Evolutionary conservation across 2,113 vertebrate species (phyloP), one percentile per base, ranked within the genome.

Genomic region (Pelobates fuscus): DNA sequence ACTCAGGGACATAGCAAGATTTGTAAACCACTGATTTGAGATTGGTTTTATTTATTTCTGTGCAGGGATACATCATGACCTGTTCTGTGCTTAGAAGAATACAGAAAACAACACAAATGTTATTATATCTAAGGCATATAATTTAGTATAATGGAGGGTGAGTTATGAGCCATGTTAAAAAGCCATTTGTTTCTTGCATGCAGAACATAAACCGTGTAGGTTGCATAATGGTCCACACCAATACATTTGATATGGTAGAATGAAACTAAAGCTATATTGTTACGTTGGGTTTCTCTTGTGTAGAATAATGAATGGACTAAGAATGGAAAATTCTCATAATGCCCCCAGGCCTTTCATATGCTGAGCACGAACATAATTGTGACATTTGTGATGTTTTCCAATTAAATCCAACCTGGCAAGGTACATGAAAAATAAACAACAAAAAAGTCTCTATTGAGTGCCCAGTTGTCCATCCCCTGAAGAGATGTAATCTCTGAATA

Each of bases 401-500:
- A 77, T 84, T 52, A 41, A 81, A 79, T 78, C 81, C 32, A 84
- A 29, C 30, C 20, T 67, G 71, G 26, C 29, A 73, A 81, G 80
- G n/a, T 20, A 21, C 70, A 37, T 77, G 58, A 44, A 66, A 26
- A 8, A 67, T 20, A 74, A 64, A 15, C 44, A 25, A 74, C 76
- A 43, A 75, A 12, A 77, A 27, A 77, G 10, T 6, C 52, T 77
- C 60, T 24, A 74, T 3, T 59, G 54, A 70, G 65, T 80, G 46
- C 49, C 67, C 76, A 55, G 2, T 8, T 27, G 75, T 72, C 25
- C 49, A 68, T 79, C 24, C 27, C 79, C 71, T 25, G 70, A 82
- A 82, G 71, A 83, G 80, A 84, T 81, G 67, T 81, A 81, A 82
- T 81, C 78, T 81, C 15, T 71, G 10, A 30, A 2, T 66, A 84